Base-by-base conservation (phyloP, 2,888 invertebrate species). In the Tryphoninae sp. region DNA sequence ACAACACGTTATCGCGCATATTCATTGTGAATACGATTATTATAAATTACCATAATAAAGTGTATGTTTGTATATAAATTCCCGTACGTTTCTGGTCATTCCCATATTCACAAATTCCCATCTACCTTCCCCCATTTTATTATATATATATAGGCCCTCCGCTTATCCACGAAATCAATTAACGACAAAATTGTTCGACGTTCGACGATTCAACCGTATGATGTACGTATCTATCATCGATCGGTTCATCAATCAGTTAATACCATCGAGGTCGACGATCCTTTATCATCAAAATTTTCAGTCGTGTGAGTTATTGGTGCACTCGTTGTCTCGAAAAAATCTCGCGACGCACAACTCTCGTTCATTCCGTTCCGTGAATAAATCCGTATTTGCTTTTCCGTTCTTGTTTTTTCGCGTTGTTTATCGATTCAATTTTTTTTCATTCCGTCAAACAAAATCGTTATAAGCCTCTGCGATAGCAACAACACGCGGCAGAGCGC, bases 11-110 rank as follows among this genome's bases (percentile, higher is more conserved):
- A 87, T 85, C 86, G 84, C 85, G 86, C 87, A 85, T 88, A 89
- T 84, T 88, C 87, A 87, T 86, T 89, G 89, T 89, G 89, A 89
- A 89, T 89, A 89, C 86, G 87, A 88, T 88, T 89, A 86, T 85
- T 86, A 89, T 88, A 85, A 87, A 89, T 89, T 87, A 88, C 82
- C 86, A 88, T 86, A 89, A 89, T 89, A 89, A 89, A 89, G 87
- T 89, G 89, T 89, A 89, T 89, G 89, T 89, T 89, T 89, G 87
- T 89, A 89, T 89, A 89, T 86, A 68, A 75, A 77, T 82, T 75
- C 23, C 69, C n/a, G 77, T 62, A 62, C 45, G 65, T 67, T 67
- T 69, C 51, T 42, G 67, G 55, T 51, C 1, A 22, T 68, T 65
- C n/a, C 58, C 64, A 59, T 45, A 65, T 62, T 72, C 33, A 19